Conservation (phyloP, 64 coral and sea anemone species). For the Stichodactyla mertensii region DNA sequence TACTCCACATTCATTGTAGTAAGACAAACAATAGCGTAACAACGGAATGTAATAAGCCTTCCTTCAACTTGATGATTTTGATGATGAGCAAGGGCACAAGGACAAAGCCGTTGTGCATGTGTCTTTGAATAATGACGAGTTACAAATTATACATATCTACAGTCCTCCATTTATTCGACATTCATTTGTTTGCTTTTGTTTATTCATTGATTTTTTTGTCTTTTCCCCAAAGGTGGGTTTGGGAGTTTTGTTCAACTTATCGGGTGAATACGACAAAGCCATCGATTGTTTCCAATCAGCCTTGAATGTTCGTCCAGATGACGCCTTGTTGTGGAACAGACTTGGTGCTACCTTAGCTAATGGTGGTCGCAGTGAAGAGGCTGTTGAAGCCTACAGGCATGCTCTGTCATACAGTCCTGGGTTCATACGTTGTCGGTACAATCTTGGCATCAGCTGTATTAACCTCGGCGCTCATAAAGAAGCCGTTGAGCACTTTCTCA, state of each 20-base stretch:
- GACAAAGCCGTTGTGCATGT: too few species aligned
- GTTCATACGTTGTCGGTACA: slow-evolving; percentile 88
- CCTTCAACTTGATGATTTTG: too few species aligned
- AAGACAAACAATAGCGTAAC: too few species aligned
- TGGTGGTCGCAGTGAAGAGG: slow-evolving; percentile 95
- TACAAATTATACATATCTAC: too few species aligned
- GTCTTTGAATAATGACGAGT: too few species aligned
- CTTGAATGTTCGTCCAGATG: slow-evolving; percentile 58
- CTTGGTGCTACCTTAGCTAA: slow-evolving; percentile 94
- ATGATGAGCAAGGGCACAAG: too few species aligned
- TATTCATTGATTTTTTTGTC: too few species aligned
- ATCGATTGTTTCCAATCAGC: slow-evolving; percentile 97
- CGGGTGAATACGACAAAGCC: slow-evolving; percentile 95
- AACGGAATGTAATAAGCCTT: too few species aligned
- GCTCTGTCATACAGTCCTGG: slow-evolving; percentile 86
- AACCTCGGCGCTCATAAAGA: slow-evolving; percentile 77
- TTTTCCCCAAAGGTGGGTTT: slow-evolving; percentile 66
- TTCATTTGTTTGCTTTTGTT: too few species aligned
- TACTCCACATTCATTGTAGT: too few species aligned
- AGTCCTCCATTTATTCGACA: too few species aligned
- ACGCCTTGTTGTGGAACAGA: slow-evolving; percentile 90
- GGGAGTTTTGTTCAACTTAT: slow-evolving; percentile 90
- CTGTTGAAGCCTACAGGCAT: slow-evolving; percentile 94
- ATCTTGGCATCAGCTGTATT: slow-evolving; percentile 97
- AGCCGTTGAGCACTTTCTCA: slow-evolving; percentile 82